Base-by-base conservation (phyloP, 1,140 invertebrate species). In the Lepidurus arcticus region DNA sequence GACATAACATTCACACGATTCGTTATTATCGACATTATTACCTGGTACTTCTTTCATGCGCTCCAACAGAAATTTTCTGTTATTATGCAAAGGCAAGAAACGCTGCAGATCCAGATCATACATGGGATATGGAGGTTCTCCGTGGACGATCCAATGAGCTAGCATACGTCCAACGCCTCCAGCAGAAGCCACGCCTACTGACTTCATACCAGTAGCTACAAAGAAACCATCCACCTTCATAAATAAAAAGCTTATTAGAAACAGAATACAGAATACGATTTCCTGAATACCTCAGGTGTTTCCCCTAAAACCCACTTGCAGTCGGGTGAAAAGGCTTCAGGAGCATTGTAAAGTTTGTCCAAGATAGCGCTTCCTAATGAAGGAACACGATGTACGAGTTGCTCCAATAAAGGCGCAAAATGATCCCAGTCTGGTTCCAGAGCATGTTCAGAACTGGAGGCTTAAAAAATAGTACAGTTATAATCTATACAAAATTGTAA, bases 151-250 rank as follows among this genome's bases (percentile, higher is more conserved):
- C 83, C 94, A 90, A 84, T 98, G 93, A 3, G 94, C 93, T 8
- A 96, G 91, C 0, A 94, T 89, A 82, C 92, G 90, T 1, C 96
- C 97, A n/a, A 98, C 92, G 42, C 97, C 97, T 4, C 96, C 96
- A 1, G 95, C 95, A 9, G 95, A 93, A 9, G 93, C 93, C 74
- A 97, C 92, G 34, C 96, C 96, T 74, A 95, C 92, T 0, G 94
- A 96, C 88, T 97, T 97, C 91, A 98, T 95, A 44, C 96, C 97
- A 78, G 95, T 94, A 5, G 96, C 95, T 26, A 99, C 91, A 84
- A 92, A 96, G 86, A 99, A 99, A 83, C 98, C 98, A 81, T 90
- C 88, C 79, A 98, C 92, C 53, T 65, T 91, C 94, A 83, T 42
- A 79, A 82, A 83, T 74, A 84, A 84, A 84, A 84, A 78, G 42